A percentile compares a stretch with the other conserved stretches of the same genome.
Evolutionary conservation across 92 coral and sea anemone genomes (phyloP).

Genomic region (Phymanthus crucifer): DNA sequence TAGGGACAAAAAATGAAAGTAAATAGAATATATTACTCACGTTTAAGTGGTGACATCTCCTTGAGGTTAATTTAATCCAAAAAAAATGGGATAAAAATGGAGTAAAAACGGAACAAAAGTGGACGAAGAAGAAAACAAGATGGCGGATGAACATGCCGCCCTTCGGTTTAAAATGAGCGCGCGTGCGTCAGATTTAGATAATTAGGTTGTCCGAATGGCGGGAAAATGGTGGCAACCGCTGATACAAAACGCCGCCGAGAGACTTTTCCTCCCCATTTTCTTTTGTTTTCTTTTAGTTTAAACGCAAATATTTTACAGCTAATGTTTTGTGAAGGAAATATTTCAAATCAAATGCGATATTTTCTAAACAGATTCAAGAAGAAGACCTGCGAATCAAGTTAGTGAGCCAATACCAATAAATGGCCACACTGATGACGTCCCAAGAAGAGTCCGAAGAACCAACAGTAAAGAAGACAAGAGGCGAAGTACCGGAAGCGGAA

Average conservation of each 20-base stretch:
- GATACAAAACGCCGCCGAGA: neutral
- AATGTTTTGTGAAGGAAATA: neutral
- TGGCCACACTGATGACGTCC: constrained; percentile 29
- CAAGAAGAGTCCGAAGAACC: constrained; percentile 14
- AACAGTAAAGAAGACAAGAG: constrained; percentile 24
- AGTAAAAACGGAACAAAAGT: neutral
- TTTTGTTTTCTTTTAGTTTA: neutral
- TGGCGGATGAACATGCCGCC: neutral
- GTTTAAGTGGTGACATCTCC: neutral
- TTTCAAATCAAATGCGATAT: neutral
- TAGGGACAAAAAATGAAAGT: neutral
- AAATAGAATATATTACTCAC: neutral
- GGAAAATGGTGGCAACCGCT: constrained; percentile 8
- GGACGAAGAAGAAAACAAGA: neutral
- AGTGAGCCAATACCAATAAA: constrained; percentile 10
- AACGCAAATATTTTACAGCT: neutral
- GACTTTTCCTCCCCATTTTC: neutral
- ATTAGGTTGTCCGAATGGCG: neutral
- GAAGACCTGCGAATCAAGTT: neutral
- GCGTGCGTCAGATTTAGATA: neutral
- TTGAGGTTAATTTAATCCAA: neutral
- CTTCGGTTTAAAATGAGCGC: neutral
- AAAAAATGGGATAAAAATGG: neutral
- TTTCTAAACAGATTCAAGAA: constrained; percentile 11
- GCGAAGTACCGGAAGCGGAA: constrained; percentile 31